Conservation (phyloP, 2,113 vertebrate genomes). For the Acinonyx jubatus region DNA sequence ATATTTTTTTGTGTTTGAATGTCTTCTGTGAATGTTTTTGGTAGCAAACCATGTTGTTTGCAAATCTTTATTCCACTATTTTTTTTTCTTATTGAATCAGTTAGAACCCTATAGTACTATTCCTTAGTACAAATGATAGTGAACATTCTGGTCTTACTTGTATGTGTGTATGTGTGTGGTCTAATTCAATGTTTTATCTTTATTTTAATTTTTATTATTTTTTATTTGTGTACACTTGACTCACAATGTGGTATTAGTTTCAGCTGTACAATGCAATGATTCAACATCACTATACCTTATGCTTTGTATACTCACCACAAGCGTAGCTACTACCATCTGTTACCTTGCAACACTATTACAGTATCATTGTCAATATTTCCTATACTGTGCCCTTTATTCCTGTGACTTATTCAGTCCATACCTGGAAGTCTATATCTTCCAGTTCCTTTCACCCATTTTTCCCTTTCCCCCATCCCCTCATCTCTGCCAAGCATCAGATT, state of each 20-base stretch:
- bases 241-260: not conserved
- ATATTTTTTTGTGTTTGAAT: not conserved
- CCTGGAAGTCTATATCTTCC: not conserved
- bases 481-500: not conserved
- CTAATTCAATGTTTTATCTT: not conserved
- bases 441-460: not conserved
- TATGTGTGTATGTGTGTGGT: not conserved
- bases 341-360: not conserved
- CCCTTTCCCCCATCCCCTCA: not conserved
- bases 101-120: not conserved
- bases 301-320: not conserved
- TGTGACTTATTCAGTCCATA: not conserved
- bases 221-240: not conserved
- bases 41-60: not conserved
- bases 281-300: not conserved
- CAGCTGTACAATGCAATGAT: not conserved
- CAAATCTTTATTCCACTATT: not conserved
- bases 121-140: not conserved
- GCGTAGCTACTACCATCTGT: not conserved
- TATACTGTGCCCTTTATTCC: not conserved
- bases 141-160: not conserved
- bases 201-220: not conserved
- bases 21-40: not conserved
- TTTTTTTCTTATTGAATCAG: not conserved
- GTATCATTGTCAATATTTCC: not conserved